These are phyloP conservation scores for Pteromalus puparum DNA, from an alignment of 1,140 invertebrate genomes.

Conservation along the genomic window DNA sequence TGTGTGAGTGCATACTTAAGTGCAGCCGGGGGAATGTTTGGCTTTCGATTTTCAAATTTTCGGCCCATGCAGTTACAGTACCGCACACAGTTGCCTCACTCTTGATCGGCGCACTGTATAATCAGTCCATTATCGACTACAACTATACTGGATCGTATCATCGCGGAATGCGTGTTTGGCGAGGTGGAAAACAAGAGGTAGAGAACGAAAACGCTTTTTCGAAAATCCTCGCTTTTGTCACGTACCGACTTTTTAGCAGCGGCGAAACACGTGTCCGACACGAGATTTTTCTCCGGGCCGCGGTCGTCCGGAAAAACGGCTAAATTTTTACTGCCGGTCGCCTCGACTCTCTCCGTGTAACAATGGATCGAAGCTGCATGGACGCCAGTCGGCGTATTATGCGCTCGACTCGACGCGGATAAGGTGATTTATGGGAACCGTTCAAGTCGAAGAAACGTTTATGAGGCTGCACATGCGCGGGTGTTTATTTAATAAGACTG, in stretches of 20 bases:
- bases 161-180: too few species aligned
- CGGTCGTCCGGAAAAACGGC: background rate
- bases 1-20: too few species aligned
- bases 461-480: background rate
- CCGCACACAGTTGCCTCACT: too few species aligned
- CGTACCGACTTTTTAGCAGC: background rate
- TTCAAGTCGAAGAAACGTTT: constrained; percentile 25
- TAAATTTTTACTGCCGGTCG: background rate
- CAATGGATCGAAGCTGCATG: background rate
- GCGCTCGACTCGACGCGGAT: too few species aligned
- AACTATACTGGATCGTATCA: too few species aligned
- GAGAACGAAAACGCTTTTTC: background rate
- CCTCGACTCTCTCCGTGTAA: too few species aligned
- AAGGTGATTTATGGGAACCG: constrained; percentile 10
- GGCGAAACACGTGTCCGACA: background rate
- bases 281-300: background rate
- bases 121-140: too few species aligned
- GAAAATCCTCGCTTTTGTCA: background rate
- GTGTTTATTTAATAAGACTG: constrained; percentile 29
- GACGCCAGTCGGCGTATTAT: background rate
- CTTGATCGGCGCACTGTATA: too few species aligned
- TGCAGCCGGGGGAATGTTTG: background rate
- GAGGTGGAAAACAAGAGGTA: background rate
- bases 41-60: background rate
- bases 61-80: too few species aligned